Evolutionary conservation across 64 coral and sea anemone species (phyloP).

Genomic region (Stichodactyla mertensii): DNA sequence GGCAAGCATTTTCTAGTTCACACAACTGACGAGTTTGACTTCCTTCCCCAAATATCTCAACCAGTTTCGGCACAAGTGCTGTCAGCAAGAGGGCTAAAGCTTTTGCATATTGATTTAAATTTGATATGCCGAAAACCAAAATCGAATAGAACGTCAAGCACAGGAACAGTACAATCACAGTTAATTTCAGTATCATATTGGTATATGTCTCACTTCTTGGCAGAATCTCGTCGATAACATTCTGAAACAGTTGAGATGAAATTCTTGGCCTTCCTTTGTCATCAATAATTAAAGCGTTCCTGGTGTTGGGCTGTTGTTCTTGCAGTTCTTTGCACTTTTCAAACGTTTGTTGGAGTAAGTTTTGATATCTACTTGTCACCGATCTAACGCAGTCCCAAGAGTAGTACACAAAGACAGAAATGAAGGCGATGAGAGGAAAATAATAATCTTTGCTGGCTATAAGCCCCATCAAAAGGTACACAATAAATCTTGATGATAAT

Average conservation of each 20-base stretch:
- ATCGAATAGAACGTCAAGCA: neutral
- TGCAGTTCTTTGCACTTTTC: neutral
- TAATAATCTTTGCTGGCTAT: slow-evolving; percentile 3
- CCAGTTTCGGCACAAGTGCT: neutral
- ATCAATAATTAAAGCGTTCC: neutral
- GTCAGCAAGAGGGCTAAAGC: neutral
- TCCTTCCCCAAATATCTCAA: neutral
- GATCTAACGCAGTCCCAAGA: neutral
- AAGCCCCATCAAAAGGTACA: neutral
- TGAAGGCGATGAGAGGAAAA: neutral
- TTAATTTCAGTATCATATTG: neutral
- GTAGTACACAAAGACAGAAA: neutral
- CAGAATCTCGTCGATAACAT: neutral
- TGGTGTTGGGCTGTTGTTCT: neutral
- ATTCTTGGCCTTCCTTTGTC: neutral
- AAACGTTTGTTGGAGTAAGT: neutral
- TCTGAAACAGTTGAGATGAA: neutral
- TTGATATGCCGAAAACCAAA: neutral
- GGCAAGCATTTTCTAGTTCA: neutral
- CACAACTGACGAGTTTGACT: neutral
- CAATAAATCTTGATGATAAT: neutral
- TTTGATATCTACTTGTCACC: neutral
- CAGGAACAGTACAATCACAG: neutral
- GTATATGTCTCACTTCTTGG: neutral
- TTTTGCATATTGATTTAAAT: neutral